These are phyloP conservation scores for Nesoenas mayeri DNA, from an alignment of 2,113 vertebrate species.

Conservation along the genomic window DNA sequence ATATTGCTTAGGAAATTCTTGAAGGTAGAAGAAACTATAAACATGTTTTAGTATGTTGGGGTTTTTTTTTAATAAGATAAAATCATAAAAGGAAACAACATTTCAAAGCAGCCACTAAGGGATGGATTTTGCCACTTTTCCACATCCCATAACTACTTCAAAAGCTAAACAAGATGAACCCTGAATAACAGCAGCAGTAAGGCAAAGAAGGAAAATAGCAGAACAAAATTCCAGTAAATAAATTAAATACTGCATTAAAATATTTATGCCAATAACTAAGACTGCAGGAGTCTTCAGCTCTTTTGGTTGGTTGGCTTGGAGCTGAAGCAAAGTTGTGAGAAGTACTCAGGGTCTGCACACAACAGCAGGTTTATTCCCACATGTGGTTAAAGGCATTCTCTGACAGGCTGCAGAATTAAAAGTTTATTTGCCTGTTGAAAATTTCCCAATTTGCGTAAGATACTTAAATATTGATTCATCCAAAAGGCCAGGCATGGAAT, in stretches of 20 bases:
- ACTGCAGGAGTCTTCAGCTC: background rate
- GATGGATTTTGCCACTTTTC: background rate
- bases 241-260: accelerated
- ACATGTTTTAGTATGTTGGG: background rate
- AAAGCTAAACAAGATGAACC: background rate
- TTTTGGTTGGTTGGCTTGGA: background rate
- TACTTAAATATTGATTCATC: constrained; percentile 17
- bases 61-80: background rate
- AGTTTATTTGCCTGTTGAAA: constrained; percentile 8
- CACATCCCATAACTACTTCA: background rate
- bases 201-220: background rate
- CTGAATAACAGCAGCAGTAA: background rate
- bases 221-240: background rate
- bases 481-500: background rate
- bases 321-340: background rate
- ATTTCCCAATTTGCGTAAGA: background rate
- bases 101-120: background rate
- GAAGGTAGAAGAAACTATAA: background rate
- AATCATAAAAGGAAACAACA: background rate
- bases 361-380: background rate
- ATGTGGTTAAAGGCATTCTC: background rate
- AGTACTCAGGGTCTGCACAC: background rate
- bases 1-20: background rate
- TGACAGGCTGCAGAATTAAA: background rate
- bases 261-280: background rate